Percentiles rank a stretch among this genome's conserved stretches.
Evolutionary conservation across 30 jellyfish, hydroid and myxozoan genomes (phyloP).

Genomic region (Aurelia aurita complex sp. Pacific): DNA sequence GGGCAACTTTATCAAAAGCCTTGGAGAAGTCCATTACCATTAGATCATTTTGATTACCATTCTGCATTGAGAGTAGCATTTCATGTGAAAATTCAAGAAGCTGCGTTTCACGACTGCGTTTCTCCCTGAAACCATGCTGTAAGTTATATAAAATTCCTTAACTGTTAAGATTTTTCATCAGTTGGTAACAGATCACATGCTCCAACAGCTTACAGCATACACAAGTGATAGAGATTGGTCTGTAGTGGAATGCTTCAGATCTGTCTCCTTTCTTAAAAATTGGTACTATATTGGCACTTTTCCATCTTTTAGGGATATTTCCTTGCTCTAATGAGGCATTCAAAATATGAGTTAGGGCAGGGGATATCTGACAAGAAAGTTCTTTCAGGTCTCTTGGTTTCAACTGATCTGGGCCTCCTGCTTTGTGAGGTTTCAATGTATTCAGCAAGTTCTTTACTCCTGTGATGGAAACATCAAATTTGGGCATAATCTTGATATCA

Average conservation of each 20-base stretch:
- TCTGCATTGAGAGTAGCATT: too few relatives aligned
- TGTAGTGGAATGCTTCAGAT: constrained; percentile 40
- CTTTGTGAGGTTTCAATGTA: constrained; percentile 53
- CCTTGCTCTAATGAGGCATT: constrained; percentile 41
- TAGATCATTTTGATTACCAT: too few relatives aligned
- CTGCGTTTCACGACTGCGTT: constrained; percentile 23
- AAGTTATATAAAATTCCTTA: constrained; percentile 30
- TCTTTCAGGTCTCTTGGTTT: constrained; percentile 27
- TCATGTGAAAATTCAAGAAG: too few relatives aligned
- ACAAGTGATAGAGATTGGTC: constrained; percentile 48
- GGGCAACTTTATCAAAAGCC: too few relatives aligned
- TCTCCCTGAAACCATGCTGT: constrained; percentile 39
- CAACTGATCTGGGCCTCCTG: constrained; percentile 44
- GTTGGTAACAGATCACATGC: constrained; percentile 27
- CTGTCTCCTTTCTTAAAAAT: constrained; percentile 39
- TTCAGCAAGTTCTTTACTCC: too few relatives aligned
- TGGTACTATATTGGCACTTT: constrained; percentile 40
- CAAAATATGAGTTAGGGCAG: constrained; percentile 18
- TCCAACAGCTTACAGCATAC: constrained; percentile 29
- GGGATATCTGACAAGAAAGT: too few relatives aligned
- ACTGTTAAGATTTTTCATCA: constrained; percentile 39
- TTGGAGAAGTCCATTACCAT: too few relatives aligned
- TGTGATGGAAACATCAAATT: constrained; percentile 46
- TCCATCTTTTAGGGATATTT: constrained; percentile 34
- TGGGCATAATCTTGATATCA: constrained; percentile 46